Conservation (phyloP, 2,113 vertebrate species). For the Anseranas semipalmata region DNA sequence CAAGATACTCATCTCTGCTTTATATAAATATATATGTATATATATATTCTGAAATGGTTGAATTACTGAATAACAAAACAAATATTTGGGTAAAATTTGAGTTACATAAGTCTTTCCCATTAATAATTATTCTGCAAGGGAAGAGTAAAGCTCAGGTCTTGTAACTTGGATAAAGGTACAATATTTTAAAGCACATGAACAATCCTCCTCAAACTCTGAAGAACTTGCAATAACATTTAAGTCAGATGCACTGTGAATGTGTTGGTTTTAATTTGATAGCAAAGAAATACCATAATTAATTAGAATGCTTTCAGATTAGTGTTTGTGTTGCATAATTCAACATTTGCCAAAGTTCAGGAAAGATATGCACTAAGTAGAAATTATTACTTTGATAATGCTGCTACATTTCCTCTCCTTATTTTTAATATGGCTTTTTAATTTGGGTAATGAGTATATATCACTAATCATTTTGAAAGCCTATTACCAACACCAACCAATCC, state of each 20-base stretch:
- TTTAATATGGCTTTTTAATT: constrained; percentile 71
- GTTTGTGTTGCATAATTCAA: constrained; percentile 61
- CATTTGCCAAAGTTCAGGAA: constrained; percentile 69
- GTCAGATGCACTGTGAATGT: neutral
- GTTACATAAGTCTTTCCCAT: neutral
- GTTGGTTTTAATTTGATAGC: constrained; percentile 46
- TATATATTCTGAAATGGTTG: neutral
- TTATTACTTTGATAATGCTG: constrained; percentile 69
- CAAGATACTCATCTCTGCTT: constrained; percentile 22
- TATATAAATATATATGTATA: no score
- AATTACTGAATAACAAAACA: constrained; percentile 23
- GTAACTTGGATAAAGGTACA: neutral
- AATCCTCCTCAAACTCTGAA: neutral
- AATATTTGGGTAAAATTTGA: constrained; percentile 24
- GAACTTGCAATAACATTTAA: constrained; percentile 2
- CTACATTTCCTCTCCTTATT: constrained; percentile 64
- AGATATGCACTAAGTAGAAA: constrained; percentile 60
- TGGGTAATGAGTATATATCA: constrained; percentile 71
- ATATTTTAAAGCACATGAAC: constrained; percentile 5
- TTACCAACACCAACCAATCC: constrained; percentile 65
- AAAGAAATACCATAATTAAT: constrained; percentile 63
- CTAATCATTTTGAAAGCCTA: constrained; percentile 69
- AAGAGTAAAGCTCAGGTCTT: neutral
- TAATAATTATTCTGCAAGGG: constrained; percentile 14
- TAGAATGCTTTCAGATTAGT: constrained; percentile 62